These are phyloP conservation scores for Platerodrilus igneus DNA, from an alignment of 2,888 invertebrate genomes.

Conservation along the genomic window DNA sequence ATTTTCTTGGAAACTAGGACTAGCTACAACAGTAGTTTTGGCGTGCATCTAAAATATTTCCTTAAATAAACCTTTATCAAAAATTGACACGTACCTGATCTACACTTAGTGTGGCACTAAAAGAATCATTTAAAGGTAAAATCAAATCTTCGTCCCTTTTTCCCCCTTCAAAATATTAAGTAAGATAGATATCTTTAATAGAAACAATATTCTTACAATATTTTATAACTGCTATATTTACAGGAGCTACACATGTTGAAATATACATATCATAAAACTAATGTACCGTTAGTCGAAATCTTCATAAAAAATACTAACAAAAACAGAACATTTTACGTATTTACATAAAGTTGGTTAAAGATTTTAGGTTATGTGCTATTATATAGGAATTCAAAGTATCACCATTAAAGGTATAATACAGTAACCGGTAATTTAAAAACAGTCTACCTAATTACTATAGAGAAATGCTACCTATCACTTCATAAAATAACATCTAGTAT, in stretches of 20 bases:
- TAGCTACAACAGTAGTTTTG: slow-evolving; percentile 79
- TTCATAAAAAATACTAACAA: too few species aligned
- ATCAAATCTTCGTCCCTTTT: slow-evolving; percentile 90
- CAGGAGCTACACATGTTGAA: slow-evolving; percentile 87
- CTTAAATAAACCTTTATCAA: slow-evolving; percentile 8
- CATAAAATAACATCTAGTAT: too few species aligned
- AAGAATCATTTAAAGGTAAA: slow-evolving; percentile 92
- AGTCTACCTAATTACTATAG: too few species aligned
- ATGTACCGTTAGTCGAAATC: too few species aligned
- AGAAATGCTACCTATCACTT: too few species aligned
- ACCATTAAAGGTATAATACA: too few species aligned
- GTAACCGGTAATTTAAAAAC: too few species aligned
- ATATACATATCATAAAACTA: too few species aligned
- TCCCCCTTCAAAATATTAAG: slow-evolving; percentile 66
- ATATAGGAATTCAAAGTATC: too few species aligned
- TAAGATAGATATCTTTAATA: slow-evolving; percentile 5
- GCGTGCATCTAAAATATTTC: slow-evolving; percentile 66
- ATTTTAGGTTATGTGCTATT: too few species aligned
- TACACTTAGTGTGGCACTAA: slow-evolving; percentile 85
- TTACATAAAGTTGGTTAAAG: too few species aligned
- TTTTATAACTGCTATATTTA: slow-evolving; percentile 97
- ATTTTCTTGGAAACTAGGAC: slow-evolving; percentile 67
- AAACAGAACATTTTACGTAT: too few species aligned
- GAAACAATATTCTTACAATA: slow-evolving; percentile 71
- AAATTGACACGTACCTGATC: slow-evolving; percentile 58